phyloP scores from a whole-genome alignment of 1,140 invertebrate species.

The Phymorhynchus buccinoides region DNA sequence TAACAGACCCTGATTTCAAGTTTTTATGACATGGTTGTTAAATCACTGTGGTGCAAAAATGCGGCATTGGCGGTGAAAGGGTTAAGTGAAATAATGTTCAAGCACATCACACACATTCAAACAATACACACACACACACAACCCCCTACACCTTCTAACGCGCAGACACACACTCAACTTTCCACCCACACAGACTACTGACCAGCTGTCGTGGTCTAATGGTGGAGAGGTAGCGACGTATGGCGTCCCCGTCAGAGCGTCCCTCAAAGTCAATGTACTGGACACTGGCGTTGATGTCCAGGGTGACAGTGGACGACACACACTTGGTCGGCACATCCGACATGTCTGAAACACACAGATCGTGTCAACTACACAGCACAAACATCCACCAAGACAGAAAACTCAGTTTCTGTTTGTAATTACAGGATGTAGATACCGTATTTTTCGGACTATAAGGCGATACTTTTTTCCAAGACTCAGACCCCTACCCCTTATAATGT shows the following conservation, averaged over 20 bases:
- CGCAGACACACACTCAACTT: neutral
- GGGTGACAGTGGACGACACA: slow-evolving; percentile 82
- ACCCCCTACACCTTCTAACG: neutral
- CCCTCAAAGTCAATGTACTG: slow-evolving; percentile 99
- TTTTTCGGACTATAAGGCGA: no score
- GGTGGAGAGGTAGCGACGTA: slow-evolving; percentile 88
- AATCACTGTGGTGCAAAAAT: no score
- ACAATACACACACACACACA: neutral
- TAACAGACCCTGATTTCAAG: no score
- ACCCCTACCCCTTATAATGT: no score
- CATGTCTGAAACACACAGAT: slow-evolving; percentile 56
- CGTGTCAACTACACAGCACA: no score
- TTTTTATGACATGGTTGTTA: no score
- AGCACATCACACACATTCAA: neutral
- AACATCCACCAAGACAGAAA: no score
- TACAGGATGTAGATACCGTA: no score
- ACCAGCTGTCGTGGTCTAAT: slow-evolving; percentile 87
- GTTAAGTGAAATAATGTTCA: no score
- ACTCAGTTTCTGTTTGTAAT: no score
- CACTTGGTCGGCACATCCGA: slow-evolving; percentile 81
- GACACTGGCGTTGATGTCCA: slow-evolving; percentile 88
- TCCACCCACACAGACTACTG: slow-evolving; percentile 32
- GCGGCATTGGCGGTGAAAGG: no score
- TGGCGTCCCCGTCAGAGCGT: slow-evolving; percentile 95
- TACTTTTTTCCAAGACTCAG: no score